These are phyloP conservation scores for Taphrorychus bicolor DNA, from an alignment of 2,888 invertebrate species.

Conservation along the genomic window DNA sequence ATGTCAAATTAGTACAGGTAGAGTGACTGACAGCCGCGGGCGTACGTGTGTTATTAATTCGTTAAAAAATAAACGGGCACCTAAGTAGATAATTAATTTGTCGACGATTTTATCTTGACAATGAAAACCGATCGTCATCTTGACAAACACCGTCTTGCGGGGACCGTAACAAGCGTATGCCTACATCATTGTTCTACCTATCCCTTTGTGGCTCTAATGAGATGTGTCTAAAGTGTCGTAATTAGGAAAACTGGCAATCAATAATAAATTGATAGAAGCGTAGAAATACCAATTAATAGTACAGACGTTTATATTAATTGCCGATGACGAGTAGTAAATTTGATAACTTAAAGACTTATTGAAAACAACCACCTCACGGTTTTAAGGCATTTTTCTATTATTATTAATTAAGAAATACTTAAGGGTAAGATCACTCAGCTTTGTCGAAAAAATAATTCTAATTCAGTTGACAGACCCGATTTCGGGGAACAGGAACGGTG, in stretches of 20 bases:
- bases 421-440: too few relatives aligned
- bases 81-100: conserved; percentile 42
- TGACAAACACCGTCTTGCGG: conserved; percentile 31
- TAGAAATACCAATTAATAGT: conserved; percentile 15
- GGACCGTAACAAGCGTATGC: conserved; percentile 11
- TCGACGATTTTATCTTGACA: conserved; percentile 37
- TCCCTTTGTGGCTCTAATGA: conserved; percentile 25
- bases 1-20: conserved; percentile 49
- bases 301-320: not conserved
- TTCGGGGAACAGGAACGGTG: conserved; percentile 21
- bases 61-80: conserved; percentile 42
- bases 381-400: too few relatives aligned
- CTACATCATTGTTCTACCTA: conserved; percentile 19
- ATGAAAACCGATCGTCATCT: conserved; percentile 40
- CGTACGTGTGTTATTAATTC: conserved; percentile 38
- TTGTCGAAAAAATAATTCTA: conserved; percentile 4
- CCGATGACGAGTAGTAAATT: too few relatives aligned
- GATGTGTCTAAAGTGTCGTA: conserved; percentile 14
- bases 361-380: too few relatives aligned
- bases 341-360: too few relatives aligned
- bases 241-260: conserved; percentile 4
- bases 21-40: conserved; percentile 45
- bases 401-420: too few relatives aligned
- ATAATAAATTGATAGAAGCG: conserved; percentile 6
- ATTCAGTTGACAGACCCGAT: conserved; percentile 34